Conservation (phyloP, 2,797 vertebrate genomes). For the Chelidonichthys spinosus region DNA sequence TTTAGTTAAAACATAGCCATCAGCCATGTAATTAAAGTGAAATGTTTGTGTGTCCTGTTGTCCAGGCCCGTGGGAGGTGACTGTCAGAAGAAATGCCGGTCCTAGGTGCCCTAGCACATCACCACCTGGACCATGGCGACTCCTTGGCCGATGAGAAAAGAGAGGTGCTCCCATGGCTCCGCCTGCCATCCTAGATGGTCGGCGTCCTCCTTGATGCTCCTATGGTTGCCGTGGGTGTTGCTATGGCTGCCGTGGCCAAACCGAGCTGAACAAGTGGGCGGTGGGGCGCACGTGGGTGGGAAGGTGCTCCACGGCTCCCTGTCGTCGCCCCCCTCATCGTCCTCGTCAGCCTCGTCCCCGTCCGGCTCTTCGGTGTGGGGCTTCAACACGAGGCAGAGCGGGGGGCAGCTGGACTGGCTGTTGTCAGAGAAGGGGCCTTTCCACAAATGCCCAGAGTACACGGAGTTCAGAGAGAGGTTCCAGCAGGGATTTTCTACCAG, state of each 20-base stretch:
- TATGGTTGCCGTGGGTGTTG: slow-evolving; percentile 88
- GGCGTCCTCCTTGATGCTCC: slow-evolving; percentile 86
- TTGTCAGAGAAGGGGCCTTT: slow-evolving; percentile 96
- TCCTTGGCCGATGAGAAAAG: slow-evolving; percentile 87
- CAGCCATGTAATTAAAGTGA: slow-evolving; percentile 2
- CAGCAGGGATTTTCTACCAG: slow-evolving; percentile 97
- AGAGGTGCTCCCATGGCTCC: slow-evolving; percentile 88
- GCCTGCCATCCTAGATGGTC: slow-evolving; percentile 87
- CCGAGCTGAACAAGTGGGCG: slow-evolving; percentile 72
- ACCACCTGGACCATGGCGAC: slow-evolving; percentile 93
- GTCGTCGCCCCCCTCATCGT: slow-evolving; percentile 65
- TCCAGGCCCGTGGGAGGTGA: slow-evolving; percentile 80
- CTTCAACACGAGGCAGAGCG: slow-evolving; percentile 74
- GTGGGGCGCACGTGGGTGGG: slow-evolving; percentile 78
- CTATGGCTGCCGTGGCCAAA: slow-evolving; percentile 79
- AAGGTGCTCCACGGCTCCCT: slow-evolving; percentile 81
- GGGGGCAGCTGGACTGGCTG: slow-evolving; percentile 94
- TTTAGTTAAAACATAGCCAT: neutral
- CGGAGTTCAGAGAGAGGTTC: slow-evolving; percentile 94
- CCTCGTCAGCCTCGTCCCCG: slow-evolving; percentile 68
- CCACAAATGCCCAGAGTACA: slow-evolving; percentile 94
- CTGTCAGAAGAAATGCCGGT: slow-evolving; percentile 96
- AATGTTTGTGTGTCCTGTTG: slow-evolving; percentile 28
- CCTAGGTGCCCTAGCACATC: slow-evolving; percentile 83
- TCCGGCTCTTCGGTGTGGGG: slow-evolving; percentile 71